Evolutionary conservation across 2,797 vertebrate species (phyloP).

Genomic region (Carapus acus): DNA sequence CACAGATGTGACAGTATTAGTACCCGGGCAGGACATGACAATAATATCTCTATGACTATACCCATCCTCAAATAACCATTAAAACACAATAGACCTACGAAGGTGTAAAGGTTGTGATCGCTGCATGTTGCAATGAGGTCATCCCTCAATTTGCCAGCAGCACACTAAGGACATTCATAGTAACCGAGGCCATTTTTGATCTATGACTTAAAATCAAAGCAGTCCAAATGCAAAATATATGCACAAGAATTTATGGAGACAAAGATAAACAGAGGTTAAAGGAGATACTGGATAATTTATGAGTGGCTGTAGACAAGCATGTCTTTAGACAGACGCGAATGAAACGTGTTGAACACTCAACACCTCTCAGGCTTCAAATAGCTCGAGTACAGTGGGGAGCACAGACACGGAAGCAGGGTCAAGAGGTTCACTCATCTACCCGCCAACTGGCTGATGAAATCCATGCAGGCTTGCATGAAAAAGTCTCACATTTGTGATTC

Average conservation of each 20-base stretch:
- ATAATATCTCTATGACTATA: constrained; percentile 20
- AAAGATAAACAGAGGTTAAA: not conserved
- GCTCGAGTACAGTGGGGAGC: constrained; percentile 15
- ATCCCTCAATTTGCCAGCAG: constrained; percentile 3
- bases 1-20: no score
- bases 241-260: not conserved
- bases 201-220: no score
- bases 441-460: constrained; percentile 10
- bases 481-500: not conserved
- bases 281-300: constrained; percentile 16
- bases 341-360: constrained; percentile 38
- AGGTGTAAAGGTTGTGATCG: constrained; percentile 5
- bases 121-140: constrained; percentile 9
- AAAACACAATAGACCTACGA: constrained; percentile 31
- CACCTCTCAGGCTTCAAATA: constrained; percentile 47
- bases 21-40: constrained; percentile 32
- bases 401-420: constrained; percentile 27
- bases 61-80: constrained; percentile 59
- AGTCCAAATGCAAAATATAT: not conserved
- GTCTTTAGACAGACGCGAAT: constrained; percentile 20
- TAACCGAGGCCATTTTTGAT: no score
- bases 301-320: constrained; percentile 3
- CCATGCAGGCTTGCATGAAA: not conserved
- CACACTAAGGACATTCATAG: not conserved
- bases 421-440: constrained; percentile 35